Conservation (phyloP, 2,113 vertebrate species). For the Mesembrinibis cayennensis region DNA sequence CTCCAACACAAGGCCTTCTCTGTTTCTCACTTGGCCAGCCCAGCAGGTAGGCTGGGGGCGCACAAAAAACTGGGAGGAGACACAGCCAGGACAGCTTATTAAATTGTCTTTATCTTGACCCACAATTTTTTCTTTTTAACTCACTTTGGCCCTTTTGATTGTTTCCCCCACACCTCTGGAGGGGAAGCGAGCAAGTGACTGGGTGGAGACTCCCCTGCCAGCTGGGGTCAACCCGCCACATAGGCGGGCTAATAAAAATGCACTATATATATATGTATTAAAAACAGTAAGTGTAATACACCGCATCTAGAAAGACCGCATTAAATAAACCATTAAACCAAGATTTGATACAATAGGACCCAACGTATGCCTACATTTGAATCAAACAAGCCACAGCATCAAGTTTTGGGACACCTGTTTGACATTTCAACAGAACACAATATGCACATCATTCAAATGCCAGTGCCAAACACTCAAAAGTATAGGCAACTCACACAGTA, state of each 20-base stretch:
- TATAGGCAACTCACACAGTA: not conserved
- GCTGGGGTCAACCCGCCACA: not conserved
- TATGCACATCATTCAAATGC: not conserved
- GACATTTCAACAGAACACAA: not conserved
- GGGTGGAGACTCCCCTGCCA: not conserved
- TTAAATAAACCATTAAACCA: not conserved
- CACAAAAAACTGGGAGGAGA: not conserved
- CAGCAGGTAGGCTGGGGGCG: not conserved
- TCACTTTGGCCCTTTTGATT: not conserved
- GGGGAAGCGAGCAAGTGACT: not conserved
- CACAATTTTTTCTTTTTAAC: not conserved
- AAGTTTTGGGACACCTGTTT: not conserved
- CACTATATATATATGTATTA: not conserved
- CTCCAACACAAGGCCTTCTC: not conserved
- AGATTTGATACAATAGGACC: not conserved
- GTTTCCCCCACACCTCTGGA: not conserved
- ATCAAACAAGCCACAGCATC: not conserved
- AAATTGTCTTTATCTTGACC: not conserved
- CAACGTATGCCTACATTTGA: not conserved
- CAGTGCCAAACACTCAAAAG: not conserved
- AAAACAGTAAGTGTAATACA: not conserved
- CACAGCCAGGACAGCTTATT: not conserved
- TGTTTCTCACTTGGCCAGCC: not conserved
- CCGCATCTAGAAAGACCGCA: not conserved
- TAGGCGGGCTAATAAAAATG: not conserved